A percentile compares a stretch with the other conserved stretches of the same genome.
Evolutionary conservation across 2,888 invertebrate genomes (phyloP).

Genomic region (Drosophila rubida): DNA sequence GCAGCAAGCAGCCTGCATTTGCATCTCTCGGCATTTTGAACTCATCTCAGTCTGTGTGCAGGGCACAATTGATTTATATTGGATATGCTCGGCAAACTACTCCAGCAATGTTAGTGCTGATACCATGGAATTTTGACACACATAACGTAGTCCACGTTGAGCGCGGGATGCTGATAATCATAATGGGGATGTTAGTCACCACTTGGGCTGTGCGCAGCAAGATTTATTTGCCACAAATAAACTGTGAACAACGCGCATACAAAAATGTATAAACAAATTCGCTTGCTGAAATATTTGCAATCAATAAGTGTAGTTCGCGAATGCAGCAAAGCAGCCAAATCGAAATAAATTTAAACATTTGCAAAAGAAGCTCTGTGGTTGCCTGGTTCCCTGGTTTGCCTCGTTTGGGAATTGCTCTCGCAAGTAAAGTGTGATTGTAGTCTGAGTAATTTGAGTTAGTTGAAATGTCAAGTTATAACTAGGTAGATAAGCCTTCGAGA

Average conservation of each 20-base stretch:
- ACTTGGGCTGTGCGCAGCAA: not conserved
- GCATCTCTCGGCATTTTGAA: conserved; percentile 4
- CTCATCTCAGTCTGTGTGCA: not conserved
- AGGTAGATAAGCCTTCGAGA: too few relatives aligned
- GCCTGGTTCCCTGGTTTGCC: too few relatives aligned
- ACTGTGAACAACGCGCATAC: conserved; percentile 21
- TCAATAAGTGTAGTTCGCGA: not conserved
- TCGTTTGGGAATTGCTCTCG: too few relatives aligned
- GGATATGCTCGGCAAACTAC: not conserved
- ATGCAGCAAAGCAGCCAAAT: conserved; percentile 13
- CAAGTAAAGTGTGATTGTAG: not conserved
- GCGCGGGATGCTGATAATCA: not conserved
- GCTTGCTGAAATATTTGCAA: conserved; percentile 25
- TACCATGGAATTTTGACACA: conserved; percentile 19
- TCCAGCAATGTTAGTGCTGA: conserved; percentile 10
- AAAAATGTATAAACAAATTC: conserved; percentile 24
- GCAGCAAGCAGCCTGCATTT: conserved; percentile 26
- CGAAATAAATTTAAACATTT: conserved; percentile 13
- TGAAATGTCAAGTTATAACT: not conserved
- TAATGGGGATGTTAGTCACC: not conserved
- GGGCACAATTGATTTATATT: conserved; percentile 25
- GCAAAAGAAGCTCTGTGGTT: not conserved
- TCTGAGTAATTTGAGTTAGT: not conserved
- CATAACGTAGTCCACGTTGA: not conserved
- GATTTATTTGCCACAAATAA: conserved; percentile 42